Percentiles rank a stretch among this genome's conserved stretches.
These are phyloP conservation scores for Cetoscarus ocellatus DNA, from an alignment of 2,797 vertebrate genomes.

Conservation along the genomic window DNA sequence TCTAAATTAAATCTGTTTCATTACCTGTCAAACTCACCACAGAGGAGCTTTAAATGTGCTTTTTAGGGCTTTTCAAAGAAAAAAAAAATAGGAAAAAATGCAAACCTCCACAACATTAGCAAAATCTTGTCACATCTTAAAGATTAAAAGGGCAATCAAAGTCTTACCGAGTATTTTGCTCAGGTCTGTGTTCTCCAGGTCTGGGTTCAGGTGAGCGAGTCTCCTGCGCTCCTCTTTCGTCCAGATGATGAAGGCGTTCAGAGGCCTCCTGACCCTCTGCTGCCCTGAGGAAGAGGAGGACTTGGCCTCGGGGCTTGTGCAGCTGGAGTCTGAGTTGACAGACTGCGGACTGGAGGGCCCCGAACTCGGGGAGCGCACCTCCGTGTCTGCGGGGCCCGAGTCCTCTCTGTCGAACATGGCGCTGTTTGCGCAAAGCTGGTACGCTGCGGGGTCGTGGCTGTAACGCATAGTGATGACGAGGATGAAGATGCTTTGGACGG, in stretches of 20 bases:
- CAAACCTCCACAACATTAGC: too few species aligned
- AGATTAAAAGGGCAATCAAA: background rate
- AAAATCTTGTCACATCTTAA: background rate
- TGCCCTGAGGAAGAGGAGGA: constrained; percentile 51
- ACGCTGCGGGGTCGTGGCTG: constrained; percentile 55
- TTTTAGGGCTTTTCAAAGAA: too few species aligned
- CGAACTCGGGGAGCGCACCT: constrained; percentile 60
- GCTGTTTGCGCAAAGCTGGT: constrained; percentile 58
- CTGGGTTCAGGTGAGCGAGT: constrained; percentile 87
- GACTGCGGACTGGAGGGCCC: constrained; percentile 81
- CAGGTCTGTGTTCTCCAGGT: constrained; percentile 88
- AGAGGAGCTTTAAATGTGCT: too few species aligned
- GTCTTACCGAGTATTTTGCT: constrained; percentile 88
- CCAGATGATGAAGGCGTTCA: constrained; percentile 91
- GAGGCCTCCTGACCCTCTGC: constrained; percentile 84
- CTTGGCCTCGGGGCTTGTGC: constrained; percentile 81
- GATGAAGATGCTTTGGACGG: constrained; percentile 2
- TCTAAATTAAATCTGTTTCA: too few species aligned
- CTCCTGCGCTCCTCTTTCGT: constrained; percentile 88
- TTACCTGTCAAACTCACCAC: too few species aligned
- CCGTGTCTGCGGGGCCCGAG: constrained; percentile 25
- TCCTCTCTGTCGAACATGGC: constrained; percentile 52
- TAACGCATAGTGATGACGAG: constrained; percentile 72
- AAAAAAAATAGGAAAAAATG: too few species aligned
- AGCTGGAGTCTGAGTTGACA: constrained; percentile 81